Evolutionary conservation across 2,888 invertebrate genomes (phyloP).

Genomic region (Rugalucina vietnamica): DNA sequence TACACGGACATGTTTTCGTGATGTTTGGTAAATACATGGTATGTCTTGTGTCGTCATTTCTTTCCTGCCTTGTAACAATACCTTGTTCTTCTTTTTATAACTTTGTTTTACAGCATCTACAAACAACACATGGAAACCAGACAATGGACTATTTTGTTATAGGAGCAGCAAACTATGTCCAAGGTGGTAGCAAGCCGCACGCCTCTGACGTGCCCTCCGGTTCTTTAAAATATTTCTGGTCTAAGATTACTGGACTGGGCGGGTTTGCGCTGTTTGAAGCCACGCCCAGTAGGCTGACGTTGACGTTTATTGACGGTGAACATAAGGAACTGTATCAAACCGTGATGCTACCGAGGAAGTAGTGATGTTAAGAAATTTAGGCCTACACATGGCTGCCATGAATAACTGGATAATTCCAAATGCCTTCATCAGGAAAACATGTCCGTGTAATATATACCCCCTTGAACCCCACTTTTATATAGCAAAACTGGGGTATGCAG

Average conservation of each 20-base stretch:
- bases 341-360: conserved; percentile 71
- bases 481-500: too few species aligned
- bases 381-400: too few species aligned
- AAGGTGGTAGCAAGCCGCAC: conserved; percentile 79
- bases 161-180: conserved; percentile 84
- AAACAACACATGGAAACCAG: conserved; percentile 53
- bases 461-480: too few species aligned
- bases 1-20: too few species aligned
- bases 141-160: conserved; percentile 83
- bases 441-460: too few species aligned
- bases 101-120: conserved; percentile 47
- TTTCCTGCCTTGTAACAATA: too few species aligned
- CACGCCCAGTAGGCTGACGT: conserved; percentile 74
- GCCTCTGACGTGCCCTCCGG: conserved; percentile 74
- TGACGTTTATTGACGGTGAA: conserved; percentile 75
- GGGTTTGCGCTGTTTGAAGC: conserved; percentile 81
- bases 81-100: too few species aligned
- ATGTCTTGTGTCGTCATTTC: too few species aligned
- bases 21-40: too few species aligned
- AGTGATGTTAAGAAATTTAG: background rate
- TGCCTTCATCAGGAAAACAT: too few species aligned
- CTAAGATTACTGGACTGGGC: conserved; percentile 80
- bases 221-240: conserved; percentile 81
- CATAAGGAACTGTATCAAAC: conserved; percentile 72
- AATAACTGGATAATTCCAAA: too few species aligned